A percentile compares a stretch with the other conserved stretches of the same genome.
These are phyloP conservation scores for Corvus hawaiiensis DNA, from an alignment of 2,113 vertebrate genomes.

Conservation along the genomic window DNA sequence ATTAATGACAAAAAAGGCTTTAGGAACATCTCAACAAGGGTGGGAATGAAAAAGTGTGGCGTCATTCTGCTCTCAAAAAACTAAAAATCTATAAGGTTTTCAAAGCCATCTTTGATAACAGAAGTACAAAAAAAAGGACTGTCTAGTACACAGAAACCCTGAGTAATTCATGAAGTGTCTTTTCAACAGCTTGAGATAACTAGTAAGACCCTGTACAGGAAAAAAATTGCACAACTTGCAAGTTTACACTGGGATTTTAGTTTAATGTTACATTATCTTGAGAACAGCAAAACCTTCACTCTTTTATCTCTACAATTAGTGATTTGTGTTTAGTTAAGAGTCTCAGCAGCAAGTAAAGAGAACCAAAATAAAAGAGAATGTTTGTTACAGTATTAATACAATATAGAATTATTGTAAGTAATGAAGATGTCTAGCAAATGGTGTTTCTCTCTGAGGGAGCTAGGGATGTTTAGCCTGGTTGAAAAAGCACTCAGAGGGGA, in stretches of 20 bases:
- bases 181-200: not conserved
- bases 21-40: not conserved
- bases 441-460: not conserved
- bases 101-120: not conserved
- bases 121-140: not conserved
- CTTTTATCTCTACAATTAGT: not conserved
- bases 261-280: not conserved
- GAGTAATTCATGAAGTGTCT: fast-evolving
- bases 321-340: not conserved
- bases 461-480: not conserved
- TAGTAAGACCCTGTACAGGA: not conserved
- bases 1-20: not conserved
- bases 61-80: not conserved
- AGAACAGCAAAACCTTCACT: not conserved
- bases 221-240: not conserved
- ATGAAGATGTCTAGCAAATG: not conserved
- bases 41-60: not conserved
- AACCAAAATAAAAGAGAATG: not conserved
- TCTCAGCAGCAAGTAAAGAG: not conserved
- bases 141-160: not conserved
- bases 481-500: not conserved
- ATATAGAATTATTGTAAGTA: not conserved
- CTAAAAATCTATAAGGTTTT: not conserved
- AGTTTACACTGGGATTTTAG: not conserved
- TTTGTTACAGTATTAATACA: not conserved